Evolutionary conservation across 2,888 invertebrate species (phyloP), one percentile per base, ranked within the genome.

Genomic region (Thecophora atra): DNA sequence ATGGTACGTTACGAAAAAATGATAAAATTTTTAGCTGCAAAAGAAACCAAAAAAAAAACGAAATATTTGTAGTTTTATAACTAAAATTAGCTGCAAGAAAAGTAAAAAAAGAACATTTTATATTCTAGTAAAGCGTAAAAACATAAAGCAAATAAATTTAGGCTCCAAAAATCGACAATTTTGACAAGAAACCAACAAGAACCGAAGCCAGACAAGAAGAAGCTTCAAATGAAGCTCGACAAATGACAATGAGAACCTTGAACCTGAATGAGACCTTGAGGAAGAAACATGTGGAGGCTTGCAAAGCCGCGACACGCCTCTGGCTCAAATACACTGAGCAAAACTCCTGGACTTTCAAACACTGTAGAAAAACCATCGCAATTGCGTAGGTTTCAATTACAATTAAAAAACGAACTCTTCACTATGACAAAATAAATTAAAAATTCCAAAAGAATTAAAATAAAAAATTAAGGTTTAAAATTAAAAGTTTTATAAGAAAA

Each of bases 81-180:
- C 15, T 30, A 52, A 67, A 66, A 52, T 47, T 67, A 67, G 47
- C 13, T 5, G 2, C 44, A 65, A 26, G 28, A 47, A 37, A 37
- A 6, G 30, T 54, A 81, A 81, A 82, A 68, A 24, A 42, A 58
- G 13, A 68, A 44, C 21, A 24, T 64, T 64, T 64, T 47, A 60
- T 47, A 81, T 64, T 42, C 26, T 62, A 77, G 78, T 77, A 79
- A 79, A 81, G 74, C 5, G 56, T 26, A 63, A 37, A 56, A 26
- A n/a, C 28, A 28, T 62, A 47, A n/a, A n/a, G n/a, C 52, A 24
- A 72, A 37, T 62, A 60, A 52, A 70, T 70, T 65, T 76, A 78
- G 74, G 81, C 78, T 80, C 81, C 79, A 79, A 77, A 77, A 80
- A 79, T 79, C 77, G 74, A 75, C 74, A 71, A 62, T 71, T 72